These are phyloP conservation scores for Bactericera cockerelli DNA, from an alignment of 1,140 invertebrate species.

Conservation along the genomic window DNA sequence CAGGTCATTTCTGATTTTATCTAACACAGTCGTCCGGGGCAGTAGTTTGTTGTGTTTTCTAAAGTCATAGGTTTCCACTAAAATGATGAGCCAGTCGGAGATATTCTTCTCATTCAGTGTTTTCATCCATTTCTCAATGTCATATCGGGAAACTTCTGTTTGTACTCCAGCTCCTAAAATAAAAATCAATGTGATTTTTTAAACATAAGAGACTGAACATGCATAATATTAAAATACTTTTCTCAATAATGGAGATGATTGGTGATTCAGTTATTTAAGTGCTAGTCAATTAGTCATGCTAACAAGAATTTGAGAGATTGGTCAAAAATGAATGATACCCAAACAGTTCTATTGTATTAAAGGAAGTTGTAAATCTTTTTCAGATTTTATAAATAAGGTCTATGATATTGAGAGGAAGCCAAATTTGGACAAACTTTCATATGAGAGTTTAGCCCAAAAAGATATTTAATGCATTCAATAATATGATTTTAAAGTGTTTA, in stretches of 20 bases:
- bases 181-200: no score
- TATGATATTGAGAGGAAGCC: no score
- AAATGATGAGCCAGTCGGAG: slow-evolving; percentile 83
- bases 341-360: no score
- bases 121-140: slow-evolving; percentile 75
- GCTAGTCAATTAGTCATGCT: no score
- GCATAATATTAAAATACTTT: slow-evolving; percentile 10
- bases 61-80: slow-evolving; percentile 83
- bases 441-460: no score
- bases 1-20: slow-evolving; percentile 90
- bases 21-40: slow-evolving; percentile 79
- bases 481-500: no score
- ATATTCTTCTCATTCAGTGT: slow-evolving; percentile 55
- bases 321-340: no score
- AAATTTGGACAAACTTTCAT: no score
- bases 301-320: no score
- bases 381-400: no score
- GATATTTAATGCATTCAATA: no score
- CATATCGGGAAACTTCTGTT: slow-evolving; percentile 66
- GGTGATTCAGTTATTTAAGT: not conserved
- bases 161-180: slow-evolving; percentile 82
- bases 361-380: no score
- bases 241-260: not conserved
- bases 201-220: slow-evolving; percentile 14
- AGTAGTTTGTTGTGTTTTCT: slow-evolving; percentile 82